phyloP scores from a whole-genome alignment of 2,888 invertebrate genomes.

The Mycogona germanica region DNA sequence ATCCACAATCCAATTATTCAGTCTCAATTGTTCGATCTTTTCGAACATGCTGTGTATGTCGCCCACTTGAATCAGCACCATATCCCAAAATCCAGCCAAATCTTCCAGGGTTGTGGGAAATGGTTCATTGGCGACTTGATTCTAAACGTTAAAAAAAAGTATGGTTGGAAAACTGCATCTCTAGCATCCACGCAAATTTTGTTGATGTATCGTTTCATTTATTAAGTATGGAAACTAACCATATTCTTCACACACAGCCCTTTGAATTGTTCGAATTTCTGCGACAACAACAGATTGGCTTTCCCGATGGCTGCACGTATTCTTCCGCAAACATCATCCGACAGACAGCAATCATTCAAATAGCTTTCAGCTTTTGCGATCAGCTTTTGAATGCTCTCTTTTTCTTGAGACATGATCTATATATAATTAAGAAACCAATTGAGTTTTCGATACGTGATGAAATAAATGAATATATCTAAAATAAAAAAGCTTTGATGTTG shows the following conservation, averaged over 20 bases:
- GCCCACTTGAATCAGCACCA: slow-evolving; percentile 83
- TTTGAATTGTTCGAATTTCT: slow-evolving; percentile 93
- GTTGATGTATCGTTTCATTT: neutral
- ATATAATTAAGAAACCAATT: slow-evolving; percentile 12
- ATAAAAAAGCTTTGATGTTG: too few species aligned
- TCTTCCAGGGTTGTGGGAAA: slow-evolving; percentile 83
- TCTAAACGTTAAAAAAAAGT: slow-evolving; percentile 32
- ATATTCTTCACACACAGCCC: slow-evolving; percentile 56
- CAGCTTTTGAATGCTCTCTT: slow-evolving; percentile 47
- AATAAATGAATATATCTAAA: too few species aligned
- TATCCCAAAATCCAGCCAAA: slow-evolving; percentile 95
- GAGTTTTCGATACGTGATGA: too few species aligned
- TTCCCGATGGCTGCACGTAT: slow-evolving; percentile 82
- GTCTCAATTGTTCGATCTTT: slow-evolving; percentile 32
- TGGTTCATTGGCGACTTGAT: slow-evolving; percentile 57
- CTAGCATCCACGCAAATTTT: neutral
- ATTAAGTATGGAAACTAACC: slow-evolving; percentile 35
- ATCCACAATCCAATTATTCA: slow-evolving; percentile 32
- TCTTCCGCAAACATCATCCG: slow-evolving; percentile 70
- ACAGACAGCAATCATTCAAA: slow-evolving; percentile 42
- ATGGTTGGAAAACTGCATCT: neutral
- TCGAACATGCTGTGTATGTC: slow-evolving; percentile 68
- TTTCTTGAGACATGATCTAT: slow-evolving; percentile 55
- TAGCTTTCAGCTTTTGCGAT: slow-evolving; percentile 57
- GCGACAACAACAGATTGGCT: slow-evolving; percentile 71